Conservation (phyloP, 2,113 vertebrate genomes). For the Triplophysa tibetana region DNA sequence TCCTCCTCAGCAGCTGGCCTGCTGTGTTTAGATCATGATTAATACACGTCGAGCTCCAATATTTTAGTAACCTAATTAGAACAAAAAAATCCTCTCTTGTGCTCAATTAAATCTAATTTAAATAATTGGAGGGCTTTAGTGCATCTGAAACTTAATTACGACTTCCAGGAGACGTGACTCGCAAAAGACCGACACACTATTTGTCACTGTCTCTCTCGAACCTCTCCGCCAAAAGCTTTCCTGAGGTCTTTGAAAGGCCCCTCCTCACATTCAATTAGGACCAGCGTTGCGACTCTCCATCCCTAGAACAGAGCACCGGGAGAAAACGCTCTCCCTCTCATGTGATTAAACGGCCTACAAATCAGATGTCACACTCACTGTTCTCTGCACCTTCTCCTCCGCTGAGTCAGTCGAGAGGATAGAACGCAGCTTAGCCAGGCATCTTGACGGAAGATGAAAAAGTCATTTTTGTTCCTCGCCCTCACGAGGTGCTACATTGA, state of each 20-base stretch:
- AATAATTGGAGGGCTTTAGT: slow-evolving; percentile 61
- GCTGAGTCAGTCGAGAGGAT: slow-evolving; percentile 22
- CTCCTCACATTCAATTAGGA: slow-evolving; percentile 31
- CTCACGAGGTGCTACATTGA: slow-evolving; percentile 54
- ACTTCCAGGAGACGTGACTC: slow-evolving; percentile 21
- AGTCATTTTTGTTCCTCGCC: slow-evolving; percentile 48
- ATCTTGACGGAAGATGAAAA: slow-evolving; percentile 48
- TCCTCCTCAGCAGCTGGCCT: slow-evolving; percentile 29
- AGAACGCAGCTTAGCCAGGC: slow-evolving; percentile 33
- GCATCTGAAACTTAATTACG: slow-evolving; percentile 53
- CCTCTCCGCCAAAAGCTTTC: neutral
- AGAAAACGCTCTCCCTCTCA: slow-evolving; percentile 32
- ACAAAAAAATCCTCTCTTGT: slow-evolving; percentile 52
- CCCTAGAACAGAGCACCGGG: slow-evolving; percentile 5
- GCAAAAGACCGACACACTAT: slow-evolving; percentile 15
- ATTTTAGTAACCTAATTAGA: slow-evolving; percentile 68
- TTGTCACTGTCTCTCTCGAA: no score
- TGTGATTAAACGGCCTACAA: slow-evolving; percentile 35
- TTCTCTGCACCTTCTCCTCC: neutral
- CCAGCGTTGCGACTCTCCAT: slow-evolving; percentile 13
- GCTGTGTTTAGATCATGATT: slow-evolving; percentile 37
- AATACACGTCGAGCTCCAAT: slow-evolving; percentile 45
- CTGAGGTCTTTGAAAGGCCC: slow-evolving; percentile 10
- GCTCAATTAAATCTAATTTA: slow-evolving; percentile 67
- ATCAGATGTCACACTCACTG: slow-evolving; percentile 46